Conservation (phyloP, 2,113 vertebrate genomes). For the Engystomops pustulosus region DNA sequence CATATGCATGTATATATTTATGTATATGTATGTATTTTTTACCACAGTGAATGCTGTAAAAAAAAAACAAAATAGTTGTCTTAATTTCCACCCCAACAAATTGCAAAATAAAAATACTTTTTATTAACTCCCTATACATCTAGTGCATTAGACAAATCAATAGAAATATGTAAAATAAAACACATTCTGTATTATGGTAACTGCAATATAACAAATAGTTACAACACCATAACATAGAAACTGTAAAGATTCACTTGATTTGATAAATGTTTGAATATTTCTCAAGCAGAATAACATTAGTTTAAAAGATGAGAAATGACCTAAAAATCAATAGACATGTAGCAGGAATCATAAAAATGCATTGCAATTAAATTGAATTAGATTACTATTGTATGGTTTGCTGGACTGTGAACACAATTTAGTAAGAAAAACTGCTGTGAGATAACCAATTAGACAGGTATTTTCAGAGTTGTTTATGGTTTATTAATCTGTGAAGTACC, state of each 20-base stretch:
- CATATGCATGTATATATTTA: too few relatives aligned
- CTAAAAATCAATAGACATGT: constrained; percentile 43
- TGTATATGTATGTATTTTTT: too few relatives aligned
- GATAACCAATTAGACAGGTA: constrained; percentile 41
- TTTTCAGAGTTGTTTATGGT: constrained; percentile 37
- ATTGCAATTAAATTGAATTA: constrained; percentile 51
- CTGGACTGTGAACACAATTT: constrained; percentile 49
- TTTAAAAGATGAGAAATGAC: constrained; percentile 31
- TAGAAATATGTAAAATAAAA: too few relatives aligned
- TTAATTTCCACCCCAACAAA: too few relatives aligned
- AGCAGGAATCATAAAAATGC: constrained; percentile 52
- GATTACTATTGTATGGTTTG: constrained; percentile 45
- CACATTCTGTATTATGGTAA: too few relatives aligned
- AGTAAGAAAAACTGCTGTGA: constrained; percentile 38
- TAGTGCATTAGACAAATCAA: too few relatives aligned
- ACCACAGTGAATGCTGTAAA: too few relatives aligned
- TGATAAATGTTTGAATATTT: background rate
- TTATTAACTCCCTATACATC: too few relatives aligned
- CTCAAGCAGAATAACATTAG: background rate
- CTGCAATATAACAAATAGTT: background rate
- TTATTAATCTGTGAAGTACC: constrained; percentile 41
- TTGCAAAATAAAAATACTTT: too few relatives aligned
- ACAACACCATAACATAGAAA: background rate
- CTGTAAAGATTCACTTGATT: background rate
- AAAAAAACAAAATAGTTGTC: too few relatives aligned